Evolutionary conservation across 92 coral and sea anemone genomes (phyloP), one percentile per base, ranked within the genome.

Genomic region (Palythoa grandiflora): DNA sequence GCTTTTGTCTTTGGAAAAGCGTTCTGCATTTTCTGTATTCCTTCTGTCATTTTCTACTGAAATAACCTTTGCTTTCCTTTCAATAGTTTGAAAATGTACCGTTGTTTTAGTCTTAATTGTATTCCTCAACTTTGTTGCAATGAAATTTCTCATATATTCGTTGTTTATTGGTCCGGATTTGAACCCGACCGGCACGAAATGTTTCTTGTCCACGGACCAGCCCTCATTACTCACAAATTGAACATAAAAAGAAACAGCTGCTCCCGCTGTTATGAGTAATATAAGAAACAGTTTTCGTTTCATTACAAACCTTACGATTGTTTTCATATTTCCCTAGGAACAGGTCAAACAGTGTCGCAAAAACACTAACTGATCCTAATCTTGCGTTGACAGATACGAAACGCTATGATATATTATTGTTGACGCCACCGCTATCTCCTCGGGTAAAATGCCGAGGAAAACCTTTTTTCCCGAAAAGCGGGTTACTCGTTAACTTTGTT

Each of bases 1-100:
- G 38, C 83, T 80, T 52, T 88, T 92, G 51, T 78, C 87, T 55
- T 57, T 52, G 59, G 77, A 77, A 3, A 78, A 10, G 14, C 6
- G 9, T 13, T 5, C 9, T 40, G 20, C 10, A 5, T 17, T 47
- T 38, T 73, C 54, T 16, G 75, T 13, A 36, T 38, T 73, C 14
- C 51, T 36, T 40, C 1, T 17, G 50, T 72, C 83, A 12, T 54
- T 77, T 53, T 17, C 19, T 15, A 13, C 47, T 35, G 16, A 21
- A 3, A 28, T 1, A 35, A 50, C 6, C 37, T 28, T 28, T 0
- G 65, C 28, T 5, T 40, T 54, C 19, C 20, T 36, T 76, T 50
- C 40, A 9, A 60, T 47, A 5, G 47, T 28, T 28, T 28, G 28
- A 28, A 28, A 28, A 28, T 28, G 28, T 28, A 28, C 28, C 28